Conservation (phyloP, 2,113 vertebrate species). For the Caloenas nicobarica region DNA sequence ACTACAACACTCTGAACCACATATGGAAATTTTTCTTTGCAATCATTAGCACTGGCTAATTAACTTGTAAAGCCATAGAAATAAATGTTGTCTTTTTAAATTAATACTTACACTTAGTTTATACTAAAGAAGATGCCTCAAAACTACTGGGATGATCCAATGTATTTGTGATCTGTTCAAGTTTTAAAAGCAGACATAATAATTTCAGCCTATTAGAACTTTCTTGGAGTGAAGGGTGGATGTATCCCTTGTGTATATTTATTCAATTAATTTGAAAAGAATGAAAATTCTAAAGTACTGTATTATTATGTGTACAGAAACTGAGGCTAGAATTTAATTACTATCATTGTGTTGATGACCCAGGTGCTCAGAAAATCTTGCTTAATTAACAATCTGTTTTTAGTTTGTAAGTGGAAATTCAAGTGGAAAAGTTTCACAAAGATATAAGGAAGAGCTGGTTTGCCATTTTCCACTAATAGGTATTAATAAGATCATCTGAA, state of each 20-base stretch:
- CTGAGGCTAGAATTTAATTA: constrained; percentile 47
- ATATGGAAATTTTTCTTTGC: neutral
- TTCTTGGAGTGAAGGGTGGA: neutral
- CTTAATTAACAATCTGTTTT: constrained; percentile 50
- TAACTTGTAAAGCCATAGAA: neutral
- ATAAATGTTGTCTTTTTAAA: neutral
- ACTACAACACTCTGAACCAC: neutral
- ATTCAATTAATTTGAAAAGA: constrained; percentile 51
- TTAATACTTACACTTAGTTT: neutral
- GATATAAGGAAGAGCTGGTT: neutral
- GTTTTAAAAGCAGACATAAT: neutral
- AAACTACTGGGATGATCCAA: neutral
- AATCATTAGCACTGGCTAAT: neutral
- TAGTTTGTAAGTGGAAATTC: constrained; percentile 39
- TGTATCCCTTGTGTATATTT: neutral
- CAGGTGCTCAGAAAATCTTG: constrained; percentile 23
- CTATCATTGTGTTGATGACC: neutral
- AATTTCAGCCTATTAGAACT: neutral
- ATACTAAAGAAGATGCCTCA: neutral
- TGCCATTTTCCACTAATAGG: constrained; percentile 32
- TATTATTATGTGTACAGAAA: constrained; percentile 38
- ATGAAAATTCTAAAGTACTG: constrained; percentile 16
- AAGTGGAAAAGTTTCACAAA: constrained; percentile 30
- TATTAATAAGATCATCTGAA: constrained; percentile 34
- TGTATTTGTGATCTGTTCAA: neutral